These are phyloP conservation scores for Alethe castanea DNA, from an alignment of 2,113 vertebrate genomes.

Conservation along the genomic window DNA sequence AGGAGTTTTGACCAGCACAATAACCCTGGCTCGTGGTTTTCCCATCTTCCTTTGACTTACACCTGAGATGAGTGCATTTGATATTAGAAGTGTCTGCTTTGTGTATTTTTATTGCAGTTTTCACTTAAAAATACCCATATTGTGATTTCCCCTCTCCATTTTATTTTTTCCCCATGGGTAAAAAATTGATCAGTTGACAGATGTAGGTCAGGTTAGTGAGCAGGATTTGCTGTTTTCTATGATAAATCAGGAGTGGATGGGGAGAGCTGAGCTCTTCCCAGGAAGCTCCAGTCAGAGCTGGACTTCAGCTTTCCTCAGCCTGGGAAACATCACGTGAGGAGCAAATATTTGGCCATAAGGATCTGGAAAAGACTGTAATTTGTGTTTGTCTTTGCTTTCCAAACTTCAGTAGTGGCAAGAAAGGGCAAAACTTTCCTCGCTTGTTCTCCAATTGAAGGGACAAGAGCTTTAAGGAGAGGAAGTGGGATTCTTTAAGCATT, in stretches of 20 bases:
- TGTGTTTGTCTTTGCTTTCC: neutral
- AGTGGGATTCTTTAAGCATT: neutral
- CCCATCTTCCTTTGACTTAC: too few species aligned
- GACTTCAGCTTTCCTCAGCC: neutral
- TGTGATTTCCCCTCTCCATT: neutral
- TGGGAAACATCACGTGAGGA: accelerated
- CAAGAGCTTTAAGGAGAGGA: neutral
- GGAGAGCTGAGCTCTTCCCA: neutral
- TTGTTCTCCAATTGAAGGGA: neutral
- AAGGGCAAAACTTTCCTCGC: neutral
- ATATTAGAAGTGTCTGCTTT: neutral
- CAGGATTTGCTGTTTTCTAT: neutral
- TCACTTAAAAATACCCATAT: neutral
- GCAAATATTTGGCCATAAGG: neutral
- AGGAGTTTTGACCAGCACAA: neutral
- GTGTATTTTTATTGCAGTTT: neutral
- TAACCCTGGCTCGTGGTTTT: neutral
- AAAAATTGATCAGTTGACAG: slow-evolving; percentile 25
- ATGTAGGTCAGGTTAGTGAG: neutral
- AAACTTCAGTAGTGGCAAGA: neutral
- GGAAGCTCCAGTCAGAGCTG: neutral
- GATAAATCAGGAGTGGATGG: neutral
- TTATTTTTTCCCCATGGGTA: neutral
- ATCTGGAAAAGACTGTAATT: neutral
- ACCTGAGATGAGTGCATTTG: accelerated